Base-by-base conservation (phyloP, 2,113 vertebrate species). In the Ptyas mucosa region DNA sequence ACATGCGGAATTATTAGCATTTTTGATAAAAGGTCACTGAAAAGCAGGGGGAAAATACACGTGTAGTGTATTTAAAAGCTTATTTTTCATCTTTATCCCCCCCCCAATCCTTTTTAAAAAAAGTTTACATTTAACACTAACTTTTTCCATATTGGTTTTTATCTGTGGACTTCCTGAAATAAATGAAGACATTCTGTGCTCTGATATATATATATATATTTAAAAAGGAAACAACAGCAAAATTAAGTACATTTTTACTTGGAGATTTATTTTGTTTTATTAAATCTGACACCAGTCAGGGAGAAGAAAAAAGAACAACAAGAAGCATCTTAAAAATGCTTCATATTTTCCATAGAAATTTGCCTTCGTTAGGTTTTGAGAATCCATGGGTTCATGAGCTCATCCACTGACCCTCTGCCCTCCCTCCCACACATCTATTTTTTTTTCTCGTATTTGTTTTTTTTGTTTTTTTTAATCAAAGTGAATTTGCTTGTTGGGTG, bases 251-350 rank as follows among this genome's bases (percentile, higher is more conserved):
- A 94, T 96, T 96, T 98, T 96, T 97, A 94, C 97, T 97, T 95
- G 96, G 96, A 97, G 97, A 97, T 98, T 98, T 98, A 98, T 98
- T 98, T 97, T 97, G 94, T 96, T 98, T 98, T 97, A 97, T 97
- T 97, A 97, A 98, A 97, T 97, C 97, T 97, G 98, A 98, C 96
- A 97, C 95, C 95, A 95, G 96, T 97, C 97, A 97, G 97, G 97
- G 97, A 98, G 96, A 96, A 97, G 97, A 94, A 96, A 97, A 96
- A 96, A 85, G 94, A 95, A 97, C 95, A 95, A 97, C 94, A 94
- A 93, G 57, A 95, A 95, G 95, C 95, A 94, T 96, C 0, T 52
- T 86, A 90, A 94, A 69, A 94, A 97, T 95, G 95, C 95, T 94
- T 93, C 92, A 57, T 92, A 96, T 95, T 95, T 18, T 29, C 95